These are phyloP conservation scores for Elachura formosa DNA, from an alignment of 2,113 vertebrate genomes.

Conservation along the genomic window DNA sequence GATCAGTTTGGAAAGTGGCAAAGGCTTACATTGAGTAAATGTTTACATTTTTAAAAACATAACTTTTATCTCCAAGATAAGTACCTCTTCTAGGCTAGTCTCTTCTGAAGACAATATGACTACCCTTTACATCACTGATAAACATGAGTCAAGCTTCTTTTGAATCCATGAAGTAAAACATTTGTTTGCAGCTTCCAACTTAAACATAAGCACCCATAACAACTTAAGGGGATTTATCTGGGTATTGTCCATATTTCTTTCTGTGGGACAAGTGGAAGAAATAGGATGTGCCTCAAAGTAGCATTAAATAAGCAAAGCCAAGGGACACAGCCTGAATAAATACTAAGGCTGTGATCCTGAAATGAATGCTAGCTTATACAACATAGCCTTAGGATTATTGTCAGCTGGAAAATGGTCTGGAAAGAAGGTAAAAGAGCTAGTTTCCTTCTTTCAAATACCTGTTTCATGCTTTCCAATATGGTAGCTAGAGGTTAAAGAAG, in stretches of 20 bases:
- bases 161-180: neutral
- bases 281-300: neutral
- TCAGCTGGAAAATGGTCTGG: neutral
- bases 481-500: neutral
- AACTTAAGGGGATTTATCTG: neutral
- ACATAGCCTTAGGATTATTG: neutral
- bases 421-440: neutral
- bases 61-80: neutral
- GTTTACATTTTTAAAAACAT: neutral
- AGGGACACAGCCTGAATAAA: neutral
- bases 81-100: neutral
- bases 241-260: neutral
- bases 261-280: neutral
- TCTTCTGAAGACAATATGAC: neutral
- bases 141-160: neutral
- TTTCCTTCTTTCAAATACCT: neutral
- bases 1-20: neutral
- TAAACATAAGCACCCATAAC: neutral
- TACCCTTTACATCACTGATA: neutral
- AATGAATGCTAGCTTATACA: neutral
- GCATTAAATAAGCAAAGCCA: neutral
- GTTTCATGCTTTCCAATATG: neutral
- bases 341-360: neutral
- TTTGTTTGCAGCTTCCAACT: neutral
- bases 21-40: neutral